These are phyloP conservation scores for Drosophila macrospina DNA, from an alignment of 2,888 invertebrate species.

Conservation along the genomic window DNA sequence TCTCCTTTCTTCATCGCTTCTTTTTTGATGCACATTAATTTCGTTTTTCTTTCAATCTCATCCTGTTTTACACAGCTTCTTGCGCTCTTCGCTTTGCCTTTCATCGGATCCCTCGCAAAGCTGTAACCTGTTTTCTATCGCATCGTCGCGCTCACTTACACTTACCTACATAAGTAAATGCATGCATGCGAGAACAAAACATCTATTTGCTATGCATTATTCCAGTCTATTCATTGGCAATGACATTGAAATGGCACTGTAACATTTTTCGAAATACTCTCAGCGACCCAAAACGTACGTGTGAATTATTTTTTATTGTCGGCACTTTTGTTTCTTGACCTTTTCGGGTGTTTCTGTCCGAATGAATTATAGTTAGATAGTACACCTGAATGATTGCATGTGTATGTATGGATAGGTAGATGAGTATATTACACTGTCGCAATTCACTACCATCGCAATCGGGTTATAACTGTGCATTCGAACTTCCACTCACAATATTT, in stretches of 20 bases:
- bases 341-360: slow-evolving; percentile 45
- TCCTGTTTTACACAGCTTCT: slow-evolving; percentile 58
- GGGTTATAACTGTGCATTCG: slow-evolving; percentile 25
- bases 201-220: slow-evolving; percentile 29
- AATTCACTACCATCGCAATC: slow-evolving; percentile 40
- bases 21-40: slow-evolving; percentile 44
- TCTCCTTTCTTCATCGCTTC: slow-evolving; percentile 21
- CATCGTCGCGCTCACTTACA: slow-evolving; percentile 55
- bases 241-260: slow-evolving; percentile 76
- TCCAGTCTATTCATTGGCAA: slow-evolving; percentile 67
- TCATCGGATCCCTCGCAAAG: neutral
- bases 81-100: slow-evolving; percentile 13
- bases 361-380: slow-evolving; percentile 34
- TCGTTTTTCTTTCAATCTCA: slow-evolving; percentile 68
- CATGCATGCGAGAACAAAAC: slow-evolving; percentile 28
- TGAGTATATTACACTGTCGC: slow-evolving; percentile 27
- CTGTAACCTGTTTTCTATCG: slow-evolving; percentile 70
- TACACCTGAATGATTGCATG: slow-evolving; percentile 15
- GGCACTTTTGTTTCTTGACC: slow-evolving; percentile 71
- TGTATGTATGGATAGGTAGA: slow-evolving; percentile 1
- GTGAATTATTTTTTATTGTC: slow-evolving; percentile 64
- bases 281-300: slow-evolving; percentile 45
- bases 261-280: slow-evolving; percentile 47
- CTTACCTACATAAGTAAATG: slow-evolving; percentile 30
- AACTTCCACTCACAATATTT: slow-evolving; percentile 48